phyloP scores from a whole-genome alignment of 1,140 invertebrate species.

The Microplitis mediator region DNA sequence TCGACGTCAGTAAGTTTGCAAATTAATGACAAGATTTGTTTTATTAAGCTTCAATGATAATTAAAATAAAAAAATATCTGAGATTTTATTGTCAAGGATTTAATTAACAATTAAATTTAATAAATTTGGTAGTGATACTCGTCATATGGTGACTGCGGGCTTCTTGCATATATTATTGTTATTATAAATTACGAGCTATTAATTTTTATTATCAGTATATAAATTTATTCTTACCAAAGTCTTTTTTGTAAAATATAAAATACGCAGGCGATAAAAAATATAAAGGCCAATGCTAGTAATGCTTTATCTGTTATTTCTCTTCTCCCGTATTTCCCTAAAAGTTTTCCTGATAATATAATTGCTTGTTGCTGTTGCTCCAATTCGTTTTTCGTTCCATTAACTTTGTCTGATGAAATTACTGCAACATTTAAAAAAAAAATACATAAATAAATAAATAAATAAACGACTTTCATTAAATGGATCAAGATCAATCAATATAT shows the following conservation, averaged over 20 bases:
- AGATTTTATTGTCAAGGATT: too few relatives aligned
- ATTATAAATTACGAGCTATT: not conserved
- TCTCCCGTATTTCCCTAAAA: constrained; percentile 92
- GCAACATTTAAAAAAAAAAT: constrained; percentile 45
- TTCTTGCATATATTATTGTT: not conserved
- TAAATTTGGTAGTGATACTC: too few relatives aligned
- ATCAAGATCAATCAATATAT: not conserved
- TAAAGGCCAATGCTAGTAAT: constrained; percentile 85
- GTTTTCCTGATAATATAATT: constrained; percentile 86
- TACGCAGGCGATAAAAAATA: constrained; percentile 90
- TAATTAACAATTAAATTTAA: too few relatives aligned
- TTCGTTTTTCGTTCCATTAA: constrained; percentile 81
- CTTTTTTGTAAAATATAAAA: constrained; percentile 91
- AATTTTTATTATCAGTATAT: not conserved
- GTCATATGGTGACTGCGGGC: too few relatives aligned
- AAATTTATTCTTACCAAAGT: constrained; percentile 51
- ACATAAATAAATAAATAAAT: not conserved
- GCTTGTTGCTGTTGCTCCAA: constrained; percentile 83
- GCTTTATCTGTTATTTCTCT: constrained; percentile 95
- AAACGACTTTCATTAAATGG: not conserved
- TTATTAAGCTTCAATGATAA: too few relatives aligned
- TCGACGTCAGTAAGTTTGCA: too few relatives aligned
- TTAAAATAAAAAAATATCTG: too few relatives aligned
- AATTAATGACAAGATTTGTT: too few relatives aligned
- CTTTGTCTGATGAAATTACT: constrained; percentile 59